phyloP scores from a whole-genome alignment of 2,888 invertebrate species.

The Harpalus rubripes region DNA sequence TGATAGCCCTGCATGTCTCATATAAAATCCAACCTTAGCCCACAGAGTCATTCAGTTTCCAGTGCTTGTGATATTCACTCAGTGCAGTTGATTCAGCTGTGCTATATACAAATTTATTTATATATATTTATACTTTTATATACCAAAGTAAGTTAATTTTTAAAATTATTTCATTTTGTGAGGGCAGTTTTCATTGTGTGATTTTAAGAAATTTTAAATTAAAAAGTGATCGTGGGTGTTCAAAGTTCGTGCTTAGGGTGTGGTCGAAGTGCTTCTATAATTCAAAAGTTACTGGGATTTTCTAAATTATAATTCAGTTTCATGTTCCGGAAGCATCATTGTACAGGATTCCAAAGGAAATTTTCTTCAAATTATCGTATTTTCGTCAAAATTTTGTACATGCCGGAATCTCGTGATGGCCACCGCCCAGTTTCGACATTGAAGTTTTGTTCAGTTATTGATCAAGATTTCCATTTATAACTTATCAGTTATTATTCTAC shows the following conservation, averaged over 20 bases:
- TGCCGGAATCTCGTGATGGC: conserved; percentile 20
- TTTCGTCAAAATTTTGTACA: conserved; percentile 9
- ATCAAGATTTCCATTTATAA: conserved; percentile 9
- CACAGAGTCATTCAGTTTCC: conserved; percentile 74
- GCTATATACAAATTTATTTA: conserved; percentile 70
- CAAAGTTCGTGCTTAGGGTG: conserved; percentile 68
- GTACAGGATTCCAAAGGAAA: conserved; percentile 46
- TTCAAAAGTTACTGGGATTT: conserved; percentile 8
- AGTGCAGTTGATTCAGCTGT: conserved; percentile 72
- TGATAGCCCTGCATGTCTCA: conserved; percentile 81
- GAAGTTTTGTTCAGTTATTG: conserved; percentile 32
- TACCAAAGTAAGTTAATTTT: conserved; percentile 72
- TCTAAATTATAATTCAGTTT: conserved; percentile 27
- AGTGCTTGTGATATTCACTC: conserved; percentile 74
- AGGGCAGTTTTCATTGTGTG: conserved; percentile 44
- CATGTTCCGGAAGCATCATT: conserved; percentile 31
- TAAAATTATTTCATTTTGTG: conserved; percentile 30
- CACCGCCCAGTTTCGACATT: conserved; percentile 48
- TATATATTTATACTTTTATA: conserved; percentile 72
- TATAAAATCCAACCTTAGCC: conserved; percentile 77
- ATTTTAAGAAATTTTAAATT: conserved; percentile 11
- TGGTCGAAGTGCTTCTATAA: conserved; percentile 68
- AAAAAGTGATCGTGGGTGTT: conserved; percentile 54
- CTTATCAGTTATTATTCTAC: conserved; percentile 1
- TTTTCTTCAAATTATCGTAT: not conserved